phyloP scores from a whole-genome alignment of 2,113 vertebrate genomes.

The Nesospiza acunhae region DNA sequence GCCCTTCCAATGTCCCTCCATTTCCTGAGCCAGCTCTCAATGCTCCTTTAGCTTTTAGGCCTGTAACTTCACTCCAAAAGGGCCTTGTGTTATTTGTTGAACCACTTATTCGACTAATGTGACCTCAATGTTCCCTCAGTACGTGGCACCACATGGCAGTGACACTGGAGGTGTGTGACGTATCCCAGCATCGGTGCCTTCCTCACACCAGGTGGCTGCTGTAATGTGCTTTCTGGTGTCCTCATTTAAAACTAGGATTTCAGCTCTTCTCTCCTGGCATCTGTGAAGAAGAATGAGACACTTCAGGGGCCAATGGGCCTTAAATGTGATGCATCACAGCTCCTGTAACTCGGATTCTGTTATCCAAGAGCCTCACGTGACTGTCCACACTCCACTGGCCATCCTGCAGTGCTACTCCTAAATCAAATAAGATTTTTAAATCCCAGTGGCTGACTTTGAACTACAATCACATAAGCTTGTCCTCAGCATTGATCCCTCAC shows the following conservation, averaged over 20 bases:
- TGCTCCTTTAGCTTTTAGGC: background rate
- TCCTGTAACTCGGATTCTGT: background rate
- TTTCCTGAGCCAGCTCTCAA: background rate
- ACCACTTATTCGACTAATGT: background rate
- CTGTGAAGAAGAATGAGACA: background rate
- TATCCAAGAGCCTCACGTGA: background rate
- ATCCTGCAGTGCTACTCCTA: background rate
- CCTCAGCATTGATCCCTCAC: background rate
- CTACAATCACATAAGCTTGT: background rate
- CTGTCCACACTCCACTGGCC: background rate
- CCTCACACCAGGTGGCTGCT: background rate
- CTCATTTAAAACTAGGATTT: background rate
- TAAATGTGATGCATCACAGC: background rate
- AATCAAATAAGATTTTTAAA: background rate
- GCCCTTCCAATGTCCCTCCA: background rate
- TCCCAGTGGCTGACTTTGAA: background rate
- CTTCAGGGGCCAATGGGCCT: background rate
- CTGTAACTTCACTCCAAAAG: background rate
- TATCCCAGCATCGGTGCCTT: background rate
- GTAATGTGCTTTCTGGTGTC: background rate
- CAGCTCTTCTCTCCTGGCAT: background rate
- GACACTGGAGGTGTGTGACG: background rate
- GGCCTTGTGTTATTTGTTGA: background rate
- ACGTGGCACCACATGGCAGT: background rate
- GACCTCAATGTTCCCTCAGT: background rate